Evolutionary conservation across 2,888 invertebrate species (phyloP), one percentile per base, ranked within the genome.

Genomic region (Torymus tubicola): DNA sequence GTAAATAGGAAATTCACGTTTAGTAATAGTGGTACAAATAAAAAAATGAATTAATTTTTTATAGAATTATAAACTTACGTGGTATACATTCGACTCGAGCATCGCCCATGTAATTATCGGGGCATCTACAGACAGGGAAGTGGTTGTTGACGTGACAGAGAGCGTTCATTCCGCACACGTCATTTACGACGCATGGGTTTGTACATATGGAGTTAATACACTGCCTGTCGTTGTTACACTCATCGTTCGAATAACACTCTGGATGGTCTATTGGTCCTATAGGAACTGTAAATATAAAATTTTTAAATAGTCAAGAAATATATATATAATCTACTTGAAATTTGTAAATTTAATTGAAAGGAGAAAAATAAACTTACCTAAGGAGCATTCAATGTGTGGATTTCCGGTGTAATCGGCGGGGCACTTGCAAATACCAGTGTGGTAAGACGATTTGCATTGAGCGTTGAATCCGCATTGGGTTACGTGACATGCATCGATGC

Each of bases 381-480:
- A 89, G 72, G 93, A 93, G 87, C 97, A 97, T 91, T 96, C 96
- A 69, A 94, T 91, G 89, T 95, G 94, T 12, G 96, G 94, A 89
- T 96, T 96, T 86, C 96, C 96, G 57, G 92, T 93, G 88, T 95
- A 96, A 24, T 95, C 96, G 13, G 93, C 92, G 16, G 96, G 94
- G 89, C 97, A 97, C 14, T 93, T 92, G 88, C 97, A 97, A 67
- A 94, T 93, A 0, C 96, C 95, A 83, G 94, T 93, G 88, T 97
- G 97, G 85, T 94, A 94, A 24, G 92, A 89, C 0, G 96, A 95
- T 87, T 93, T 94, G 87, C 97, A 97, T 82, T 95, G 93, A 2
- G 97, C 96, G 87, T 97, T 97, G 69, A 95, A 92, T 79, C 97
- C 97, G 86, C 97, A 97, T 42, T 93, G 92, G 84, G 95, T 95